Base-by-base conservation (phyloP, 2,797 vertebrate species). In the Telmatherina bonti region DNA sequence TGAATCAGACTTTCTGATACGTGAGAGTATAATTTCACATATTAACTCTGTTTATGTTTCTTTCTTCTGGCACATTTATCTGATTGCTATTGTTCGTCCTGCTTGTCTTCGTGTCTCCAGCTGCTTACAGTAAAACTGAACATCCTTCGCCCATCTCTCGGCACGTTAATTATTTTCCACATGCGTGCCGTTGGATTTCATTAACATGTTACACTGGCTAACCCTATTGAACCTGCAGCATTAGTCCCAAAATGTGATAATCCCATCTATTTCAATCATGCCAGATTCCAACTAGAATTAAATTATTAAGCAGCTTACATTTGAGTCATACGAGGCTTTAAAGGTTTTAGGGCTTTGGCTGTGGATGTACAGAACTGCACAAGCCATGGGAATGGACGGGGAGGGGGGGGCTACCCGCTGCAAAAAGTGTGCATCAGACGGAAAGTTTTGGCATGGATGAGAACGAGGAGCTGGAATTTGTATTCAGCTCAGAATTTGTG, bases 251-350 rank as follows among this genome's bases (percentile, higher is more conserved):
- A 88, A 88, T 13, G 84, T 89, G 85, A 91, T 92, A 92, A 93
- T 93, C 90, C 89, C 80, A 73, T 80, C 75, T 80, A 76, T 75
- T 81, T 85, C 88, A 88, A 92, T 89, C 83, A 89, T 52, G 69
- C 82, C 85, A 91, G 94, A 96, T 96, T 95, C 95, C 95, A 93
- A 88, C 85, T 90, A 81, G 94, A 94, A 95, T 95, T 95, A 95
- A 93, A 93, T 92, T 90, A 95, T 95, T 94, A 95, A 95, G 93
- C 90, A 93, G 91, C 88, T 92, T 93, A 93, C 62, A 86, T 64
- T 87, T 54, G 89, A 93, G 93, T 91, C 87, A 89, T 78, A 86
- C 38, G 29, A 73, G 87, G 88, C 78, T 89, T 92, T 86, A 86
- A 85, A 86, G 89, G 82, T 88, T 89, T 92, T 84, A 87, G 30